Conservation (phyloP, 2,113 vertebrate genomes). For the Corapipo altera region DNA sequence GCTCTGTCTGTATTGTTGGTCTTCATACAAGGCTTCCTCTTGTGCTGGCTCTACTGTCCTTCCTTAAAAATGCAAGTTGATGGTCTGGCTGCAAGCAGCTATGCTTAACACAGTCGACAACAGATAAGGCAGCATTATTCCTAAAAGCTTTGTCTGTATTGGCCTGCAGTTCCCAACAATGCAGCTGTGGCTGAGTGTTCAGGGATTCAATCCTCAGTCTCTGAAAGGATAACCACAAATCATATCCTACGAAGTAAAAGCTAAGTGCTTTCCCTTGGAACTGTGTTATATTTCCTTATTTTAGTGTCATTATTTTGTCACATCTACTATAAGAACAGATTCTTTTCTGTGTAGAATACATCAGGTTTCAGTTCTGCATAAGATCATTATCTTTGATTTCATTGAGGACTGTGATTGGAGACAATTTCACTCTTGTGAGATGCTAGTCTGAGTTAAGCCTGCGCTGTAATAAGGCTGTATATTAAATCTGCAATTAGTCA, state of each 20-base stretch:
- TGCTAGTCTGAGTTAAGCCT: not conserved
- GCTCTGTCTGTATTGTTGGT: not conserved
- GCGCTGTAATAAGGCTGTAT: not conserved
- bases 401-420: not conserved
- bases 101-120: fast-evolving
- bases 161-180: not conserved
- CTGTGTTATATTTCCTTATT: not conserved
- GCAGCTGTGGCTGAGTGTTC: not conserved
- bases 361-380: not conserved
- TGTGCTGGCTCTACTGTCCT: not conserved
- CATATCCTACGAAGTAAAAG: not conserved
- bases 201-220: not conserved
- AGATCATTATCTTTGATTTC: not conserved
- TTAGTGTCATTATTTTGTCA: not conserved
- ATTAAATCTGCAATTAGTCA: not conserved
- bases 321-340: not conserved
- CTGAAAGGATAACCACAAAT: not conserved
- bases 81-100: not conserved
- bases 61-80: not conserved
- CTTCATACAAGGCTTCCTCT: not conserved
- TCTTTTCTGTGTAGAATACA: not conserved
- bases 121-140: not conserved
- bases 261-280: not conserved
- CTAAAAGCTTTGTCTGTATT: not conserved
- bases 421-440: not conserved